A percentile compares a stretch with the other conserved stretches of the same genome.
Evolutionary conservation across 2,113 vertebrate genomes (phyloP).

Genomic region (Saccopteryx leptura): DNA sequence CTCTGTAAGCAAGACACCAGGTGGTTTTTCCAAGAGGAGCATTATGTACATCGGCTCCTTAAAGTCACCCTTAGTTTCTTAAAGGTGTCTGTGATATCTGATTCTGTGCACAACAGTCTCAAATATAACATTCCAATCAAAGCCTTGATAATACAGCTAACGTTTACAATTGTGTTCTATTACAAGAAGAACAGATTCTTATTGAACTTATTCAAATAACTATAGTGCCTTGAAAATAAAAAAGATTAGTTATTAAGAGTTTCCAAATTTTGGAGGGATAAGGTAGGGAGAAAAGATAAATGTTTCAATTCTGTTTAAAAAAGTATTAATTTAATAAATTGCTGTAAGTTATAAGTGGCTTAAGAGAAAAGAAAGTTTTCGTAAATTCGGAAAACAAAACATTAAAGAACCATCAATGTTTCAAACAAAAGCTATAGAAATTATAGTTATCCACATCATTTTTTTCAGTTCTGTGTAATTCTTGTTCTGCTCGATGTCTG

Average conservation of each 20-base stretch:
- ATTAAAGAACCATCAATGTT: background rate
- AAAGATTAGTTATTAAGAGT: background rate
- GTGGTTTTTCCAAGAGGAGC: background rate
- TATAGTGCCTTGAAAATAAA: background rate
- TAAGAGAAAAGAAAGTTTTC: conserved; percentile 8
- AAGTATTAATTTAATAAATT: conserved; percentile 14
- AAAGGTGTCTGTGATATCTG: background rate
- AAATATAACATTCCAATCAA: background rate
- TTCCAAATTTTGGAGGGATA: background rate
- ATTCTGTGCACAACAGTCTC: background rate
- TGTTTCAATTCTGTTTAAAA: conserved; percentile 33
- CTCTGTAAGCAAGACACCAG: background rate
- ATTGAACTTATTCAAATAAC: background rate
- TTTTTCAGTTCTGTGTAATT: background rate
- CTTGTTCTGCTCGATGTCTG: background rate
- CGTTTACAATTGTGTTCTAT: background rate
- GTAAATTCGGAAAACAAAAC: conserved; percentile 3
- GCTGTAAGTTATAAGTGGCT: background rate
- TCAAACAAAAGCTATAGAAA: background rate
- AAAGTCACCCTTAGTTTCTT: background rate
- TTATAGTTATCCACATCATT: background rate
- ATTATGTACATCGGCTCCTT: background rate
- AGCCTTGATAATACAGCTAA: background rate
- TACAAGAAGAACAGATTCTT: background rate
- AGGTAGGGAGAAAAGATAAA: background rate